A percentile compares a stretch with the other conserved stretches of the same genome.
phyloP scores from a whole-genome alignment of 2,888 invertebrate species.

The Clunio marinus region DNA sequence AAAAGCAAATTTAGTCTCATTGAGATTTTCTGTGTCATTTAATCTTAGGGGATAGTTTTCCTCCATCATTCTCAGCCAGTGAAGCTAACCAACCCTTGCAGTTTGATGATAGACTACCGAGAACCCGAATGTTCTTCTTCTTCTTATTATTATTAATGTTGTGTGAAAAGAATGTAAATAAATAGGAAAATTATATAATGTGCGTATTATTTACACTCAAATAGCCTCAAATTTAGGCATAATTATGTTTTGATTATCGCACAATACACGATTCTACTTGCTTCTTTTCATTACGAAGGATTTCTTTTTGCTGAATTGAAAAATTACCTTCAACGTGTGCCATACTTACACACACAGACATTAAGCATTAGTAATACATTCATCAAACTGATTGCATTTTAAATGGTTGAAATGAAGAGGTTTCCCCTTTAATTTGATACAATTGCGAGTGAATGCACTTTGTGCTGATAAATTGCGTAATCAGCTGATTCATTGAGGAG shows the following conservation, averaged over 20 bases:
- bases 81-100: not conserved
- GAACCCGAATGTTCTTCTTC: no score
- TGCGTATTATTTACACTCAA: conserved; percentile 39
- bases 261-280: not conserved
- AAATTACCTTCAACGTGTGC: conserved; percentile 30
- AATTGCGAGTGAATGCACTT: not conserved
- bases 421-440: no score
- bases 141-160: no score
- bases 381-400: no score
- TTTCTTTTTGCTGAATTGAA: conserved; percentile 24
- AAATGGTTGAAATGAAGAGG: conserved; percentile 1
- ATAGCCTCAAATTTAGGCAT: conserved; percentile 36
- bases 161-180: conserved; percentile 9
- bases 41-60: not conserved
- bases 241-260: conserved; percentile 38
- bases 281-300: not conserved
- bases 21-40: conserved; percentile 12
- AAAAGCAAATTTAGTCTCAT: not conserved
- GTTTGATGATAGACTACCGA: not conserved
- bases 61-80: not conserved
- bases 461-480: not conserved
- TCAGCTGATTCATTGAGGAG: not conserved
- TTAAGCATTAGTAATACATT: no score
- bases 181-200: conserved; percentile 39
- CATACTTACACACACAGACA: no score